Percentiles rank a stretch among this genome's conserved stretches.
Evolutionary conservation across 2,113 vertebrate genomes (phyloP).

Genomic region (Carlito syrichta): DNA sequence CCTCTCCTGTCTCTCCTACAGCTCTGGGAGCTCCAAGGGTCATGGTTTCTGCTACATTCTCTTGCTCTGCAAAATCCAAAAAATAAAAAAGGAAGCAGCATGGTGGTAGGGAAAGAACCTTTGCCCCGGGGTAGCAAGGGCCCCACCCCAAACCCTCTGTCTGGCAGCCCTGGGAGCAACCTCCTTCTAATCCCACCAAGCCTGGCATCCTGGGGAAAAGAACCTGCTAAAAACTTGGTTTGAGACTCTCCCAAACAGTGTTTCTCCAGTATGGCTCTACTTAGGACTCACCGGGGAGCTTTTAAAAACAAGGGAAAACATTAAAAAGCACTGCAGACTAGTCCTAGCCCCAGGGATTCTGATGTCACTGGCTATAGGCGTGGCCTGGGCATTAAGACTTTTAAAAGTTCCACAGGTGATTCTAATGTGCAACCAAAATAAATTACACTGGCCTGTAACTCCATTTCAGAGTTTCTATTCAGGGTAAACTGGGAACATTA

Average conservation of each 20-base stretch:
- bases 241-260: not conserved
- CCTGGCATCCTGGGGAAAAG: not conserved
- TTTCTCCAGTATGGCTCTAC: not conserved
- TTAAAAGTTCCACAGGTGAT: not conserved
- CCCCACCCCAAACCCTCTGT: not conserved
- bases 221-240: not conserved
- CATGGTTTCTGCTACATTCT: not conserved
- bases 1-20: not conserved
- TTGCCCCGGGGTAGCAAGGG: not conserved
- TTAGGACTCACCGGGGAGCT: not conserved
- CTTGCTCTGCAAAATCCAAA: not conserved
- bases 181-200: not conserved
- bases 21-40: not conserved
- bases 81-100: not conserved
- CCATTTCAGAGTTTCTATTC: not conserved
- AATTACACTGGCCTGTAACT: not conserved
- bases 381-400: not conserved
- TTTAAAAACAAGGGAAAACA: not conserved
- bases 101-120: not conserved
- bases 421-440: not conserved
- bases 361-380: not conserved
- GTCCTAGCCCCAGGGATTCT: not conserved
- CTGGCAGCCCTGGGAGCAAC: not conserved
- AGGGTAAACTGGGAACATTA: not conserved
- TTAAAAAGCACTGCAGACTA: not conserved